These are phyloP conservation scores for Elysia chlorotica DNA, from an alignment of 1,140 invertebrate species.

Conservation along the genomic window DNA sequence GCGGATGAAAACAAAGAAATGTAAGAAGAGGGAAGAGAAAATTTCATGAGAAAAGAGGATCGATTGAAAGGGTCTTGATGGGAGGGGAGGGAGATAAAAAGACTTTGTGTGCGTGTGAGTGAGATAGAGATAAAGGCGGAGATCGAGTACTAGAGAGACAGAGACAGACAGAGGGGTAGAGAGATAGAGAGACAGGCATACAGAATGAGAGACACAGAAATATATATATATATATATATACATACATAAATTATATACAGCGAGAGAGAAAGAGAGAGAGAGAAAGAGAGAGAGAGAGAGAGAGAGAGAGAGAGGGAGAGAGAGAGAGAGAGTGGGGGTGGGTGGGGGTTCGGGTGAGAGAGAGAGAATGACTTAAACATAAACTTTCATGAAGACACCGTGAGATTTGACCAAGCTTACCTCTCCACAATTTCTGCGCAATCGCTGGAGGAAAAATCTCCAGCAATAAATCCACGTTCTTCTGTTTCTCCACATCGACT, in stretches of 20 bases:
- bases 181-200: background rate
- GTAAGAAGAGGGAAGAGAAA: too few species aligned
- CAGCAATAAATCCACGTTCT: constrained; percentile 92
- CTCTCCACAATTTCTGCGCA: constrained; percentile 87
- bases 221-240: background rate
- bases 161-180: background rate
- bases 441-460: constrained; percentile 94
- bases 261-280: background rate
- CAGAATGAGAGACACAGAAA: background rate
- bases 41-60: too few species aligned
- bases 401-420: constrained; percentile 66
- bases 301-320: background rate
- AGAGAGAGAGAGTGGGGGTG: background rate
- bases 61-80: too few species aligned
- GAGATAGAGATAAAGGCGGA: too few species aligned
- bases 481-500: constrained; percentile 90
- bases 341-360: too few species aligned
- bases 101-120: too few species aligned
- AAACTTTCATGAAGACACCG: too few species aligned
- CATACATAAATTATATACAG: background rate
- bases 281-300: background rate
- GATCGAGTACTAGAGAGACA: background rate
- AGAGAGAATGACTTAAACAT: too few species aligned
- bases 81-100: too few species aligned
- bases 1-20: too few species aligned